Conservation (phyloP, 1,140 invertebrate species). For the Acromyrmex charruanus region DNA sequence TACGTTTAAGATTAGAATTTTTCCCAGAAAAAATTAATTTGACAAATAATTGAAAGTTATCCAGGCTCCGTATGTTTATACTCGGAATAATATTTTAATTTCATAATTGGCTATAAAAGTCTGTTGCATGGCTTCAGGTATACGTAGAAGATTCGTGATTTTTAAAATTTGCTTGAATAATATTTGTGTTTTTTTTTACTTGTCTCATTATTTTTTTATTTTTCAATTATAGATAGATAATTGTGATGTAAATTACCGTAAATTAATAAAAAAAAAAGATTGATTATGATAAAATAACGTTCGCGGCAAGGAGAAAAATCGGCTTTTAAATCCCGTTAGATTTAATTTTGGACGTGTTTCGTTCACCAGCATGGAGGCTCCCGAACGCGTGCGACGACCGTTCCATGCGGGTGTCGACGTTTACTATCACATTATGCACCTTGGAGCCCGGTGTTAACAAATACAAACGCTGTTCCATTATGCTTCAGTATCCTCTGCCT, state of each 20-base stretch:
- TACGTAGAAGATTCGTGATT: background rate
- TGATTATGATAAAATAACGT: slow-evolving; percentile 15
- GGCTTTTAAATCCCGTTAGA: slow-evolving; percentile 86
- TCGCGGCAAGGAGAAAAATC: slow-evolving; percentile 53
- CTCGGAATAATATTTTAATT: background rate
- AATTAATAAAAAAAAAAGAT: slow-evolving; percentile 21
- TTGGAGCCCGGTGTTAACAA: slow-evolving; percentile 46
- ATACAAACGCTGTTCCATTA: background rate
- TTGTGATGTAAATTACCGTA: background rate
- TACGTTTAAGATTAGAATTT: too few species aligned
- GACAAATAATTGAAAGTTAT: too few species aligned
- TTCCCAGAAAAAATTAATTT: too few species aligned
- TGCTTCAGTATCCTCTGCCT: background rate
- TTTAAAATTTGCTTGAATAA: background rate
- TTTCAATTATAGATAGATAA: background rate
- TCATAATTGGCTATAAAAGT: background rate
- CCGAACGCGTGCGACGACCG: slow-evolving; percentile 78
- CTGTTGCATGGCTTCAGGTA: too few species aligned
- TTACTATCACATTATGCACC: slow-evolving; percentile 57
- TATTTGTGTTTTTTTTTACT: background rate
- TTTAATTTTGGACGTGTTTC: slow-evolving; percentile 76
- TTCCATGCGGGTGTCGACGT: slow-evolving; percentile 79
- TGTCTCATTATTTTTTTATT: background rate
- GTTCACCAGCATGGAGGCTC: slow-evolving; percentile 73
- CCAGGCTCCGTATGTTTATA: too few species aligned